Conservation (phyloP, 2,888 invertebrate genomes). For the Torymus texanus region DNA sequence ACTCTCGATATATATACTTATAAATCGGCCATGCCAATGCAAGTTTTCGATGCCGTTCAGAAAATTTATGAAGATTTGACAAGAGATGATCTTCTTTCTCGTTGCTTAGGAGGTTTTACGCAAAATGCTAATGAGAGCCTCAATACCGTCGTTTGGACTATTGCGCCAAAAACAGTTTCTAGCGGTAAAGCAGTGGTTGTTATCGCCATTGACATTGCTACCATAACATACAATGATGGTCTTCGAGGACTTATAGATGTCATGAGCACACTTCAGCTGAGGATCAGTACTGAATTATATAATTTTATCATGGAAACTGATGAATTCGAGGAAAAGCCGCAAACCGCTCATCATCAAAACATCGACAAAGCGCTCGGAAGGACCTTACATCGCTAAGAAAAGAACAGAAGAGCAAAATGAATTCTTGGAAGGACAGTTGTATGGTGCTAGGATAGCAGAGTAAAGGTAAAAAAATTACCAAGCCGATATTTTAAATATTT, state of each 20-base stretch:
- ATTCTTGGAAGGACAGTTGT: no score
- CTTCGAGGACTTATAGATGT: not conserved
- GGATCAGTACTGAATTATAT: no score
- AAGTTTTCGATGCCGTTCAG: constrained; percentile 38
- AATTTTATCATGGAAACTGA: no score
- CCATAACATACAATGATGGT: not conserved
- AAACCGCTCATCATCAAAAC: no score
- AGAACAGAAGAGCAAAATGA: no score
- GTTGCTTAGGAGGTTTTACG: not conserved
- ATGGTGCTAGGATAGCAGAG: no score
- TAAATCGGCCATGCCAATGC: not conserved
- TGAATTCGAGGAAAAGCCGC: no score
- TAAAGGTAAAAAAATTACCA: no score
- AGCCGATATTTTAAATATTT: no score
- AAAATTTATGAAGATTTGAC: constrained; percentile 41
- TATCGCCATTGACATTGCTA: not conserved
- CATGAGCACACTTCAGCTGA: no score
- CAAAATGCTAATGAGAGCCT: not conserved
- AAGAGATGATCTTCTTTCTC: constrained; percentile 12
- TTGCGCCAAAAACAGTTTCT: not conserved
- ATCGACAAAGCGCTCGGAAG: no score
- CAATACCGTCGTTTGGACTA: not conserved
- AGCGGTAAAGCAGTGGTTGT: not conserved
- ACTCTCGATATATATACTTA: not conserved
- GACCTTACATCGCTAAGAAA: no score